A percentile compares a stretch with the other conserved stretches of the same genome.
These are phyloP conservation scores for Brachionus calyciflorus DNA, from an alignment of 1,140 invertebrate species.

Conservation along the genomic window DNA sequence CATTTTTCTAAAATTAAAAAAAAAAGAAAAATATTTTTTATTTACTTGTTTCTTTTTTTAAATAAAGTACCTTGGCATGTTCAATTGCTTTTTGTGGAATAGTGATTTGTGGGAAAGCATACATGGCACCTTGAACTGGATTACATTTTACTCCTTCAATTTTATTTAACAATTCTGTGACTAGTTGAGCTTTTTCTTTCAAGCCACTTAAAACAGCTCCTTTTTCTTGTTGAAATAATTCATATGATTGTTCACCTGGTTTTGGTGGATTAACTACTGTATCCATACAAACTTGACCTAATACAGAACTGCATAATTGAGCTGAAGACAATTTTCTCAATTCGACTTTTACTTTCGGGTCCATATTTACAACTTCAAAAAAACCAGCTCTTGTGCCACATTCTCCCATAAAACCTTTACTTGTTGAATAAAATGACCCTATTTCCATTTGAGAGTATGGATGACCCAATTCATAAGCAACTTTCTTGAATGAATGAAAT, in stretches of 20 bases:
- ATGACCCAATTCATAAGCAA: constrained; percentile 79
- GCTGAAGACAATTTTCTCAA: constrained; percentile 91
- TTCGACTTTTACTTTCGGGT: constrained; percentile 72
- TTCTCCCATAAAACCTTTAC: constrained; percentile 79
- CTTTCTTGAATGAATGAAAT: constrained; percentile 93
- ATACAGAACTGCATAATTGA: constrained; percentile 83
- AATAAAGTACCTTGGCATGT: constrained; percentile 61
- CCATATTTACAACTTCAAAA: constrained; percentile 81
- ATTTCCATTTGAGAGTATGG: constrained; percentile 80
- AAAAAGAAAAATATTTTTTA: constrained; percentile 46
- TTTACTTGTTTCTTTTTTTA: not conserved
- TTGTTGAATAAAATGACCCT: constrained; percentile 91
- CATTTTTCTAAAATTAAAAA: constrained; percentile 10
- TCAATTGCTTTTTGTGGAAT: constrained; percentile 62
- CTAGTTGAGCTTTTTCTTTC: constrained; percentile 73
- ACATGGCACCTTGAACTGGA: constrained; percentile 79
- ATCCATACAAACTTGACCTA: constrained; percentile 72
- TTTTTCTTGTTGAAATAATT: constrained; percentile 69
- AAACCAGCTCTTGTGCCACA: constrained; percentile 64
- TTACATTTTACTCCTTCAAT: constrained; percentile 86
- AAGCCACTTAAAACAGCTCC: constrained; percentile 74
- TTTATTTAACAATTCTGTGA: constrained; percentile 83
- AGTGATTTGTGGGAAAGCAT: constrained; percentile 75
- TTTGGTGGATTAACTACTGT: constrained; percentile 76
- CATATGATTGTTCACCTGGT: constrained; percentile 74